These are phyloP conservation scores for Ochotona princeps DNA, from an alignment of 2,113 vertebrate species.

Conservation along the genomic window DNA sequence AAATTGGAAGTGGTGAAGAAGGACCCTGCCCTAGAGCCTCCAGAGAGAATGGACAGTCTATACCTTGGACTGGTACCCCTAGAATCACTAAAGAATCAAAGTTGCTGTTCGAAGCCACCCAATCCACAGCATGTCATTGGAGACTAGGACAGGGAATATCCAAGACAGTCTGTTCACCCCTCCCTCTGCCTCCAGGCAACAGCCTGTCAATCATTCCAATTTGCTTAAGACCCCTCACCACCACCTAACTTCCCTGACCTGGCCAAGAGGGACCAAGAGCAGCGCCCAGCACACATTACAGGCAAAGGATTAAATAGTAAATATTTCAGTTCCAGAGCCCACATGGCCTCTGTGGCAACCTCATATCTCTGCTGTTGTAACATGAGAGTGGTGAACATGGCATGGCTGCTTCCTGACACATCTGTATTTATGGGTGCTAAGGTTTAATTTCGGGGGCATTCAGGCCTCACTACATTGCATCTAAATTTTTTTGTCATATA, in stretches of 20 bases:
- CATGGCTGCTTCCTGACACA: background rate
- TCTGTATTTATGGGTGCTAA: background rate
- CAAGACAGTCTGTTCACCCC: background rate
- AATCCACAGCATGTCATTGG: no score
- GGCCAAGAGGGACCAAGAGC: background rate
- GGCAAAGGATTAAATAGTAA: background rate
- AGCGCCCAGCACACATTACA: background rate
- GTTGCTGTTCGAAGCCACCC: background rate
- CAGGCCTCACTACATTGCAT: background rate
- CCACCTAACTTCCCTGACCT: background rate
- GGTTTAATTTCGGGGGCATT: background rate
- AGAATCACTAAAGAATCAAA: background rate
- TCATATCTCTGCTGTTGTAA: rapidly evolving
- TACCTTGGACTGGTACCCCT: background rate
- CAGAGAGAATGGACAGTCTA: background rate
- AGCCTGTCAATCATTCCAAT: background rate
- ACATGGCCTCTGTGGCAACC: background rate
- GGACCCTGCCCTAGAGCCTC: no score
- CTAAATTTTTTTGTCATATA: background rate
- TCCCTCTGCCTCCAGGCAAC: background rate
- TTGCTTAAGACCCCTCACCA: background rate
- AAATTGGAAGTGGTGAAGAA: background rate
- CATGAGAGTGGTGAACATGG: background rate
- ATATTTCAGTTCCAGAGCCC: background rate
- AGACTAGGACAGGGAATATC: background rate